Evolutionary conservation across 2,888 invertebrate genomes (phyloP).

Genomic region (Protophormia terraenovae): DNA sequence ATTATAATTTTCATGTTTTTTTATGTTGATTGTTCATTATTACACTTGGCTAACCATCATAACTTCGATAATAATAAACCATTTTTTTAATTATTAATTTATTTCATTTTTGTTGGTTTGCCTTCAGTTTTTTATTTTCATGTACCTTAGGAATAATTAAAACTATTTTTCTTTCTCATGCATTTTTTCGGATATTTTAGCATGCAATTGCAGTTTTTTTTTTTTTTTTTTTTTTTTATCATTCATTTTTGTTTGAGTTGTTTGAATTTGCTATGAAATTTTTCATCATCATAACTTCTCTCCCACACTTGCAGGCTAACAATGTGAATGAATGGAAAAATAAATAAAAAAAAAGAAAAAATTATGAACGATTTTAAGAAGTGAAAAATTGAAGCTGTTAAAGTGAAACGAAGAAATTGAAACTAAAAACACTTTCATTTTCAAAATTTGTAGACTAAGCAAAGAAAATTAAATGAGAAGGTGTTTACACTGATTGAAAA

Average conservation of each 20-base stretch:
- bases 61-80: constrained; percentile 2
- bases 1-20: not conserved
- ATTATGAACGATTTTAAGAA: not conserved
- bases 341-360: no score
- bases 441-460: not conserved
- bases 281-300: constrained; percentile 43
- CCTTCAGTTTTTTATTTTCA: not conserved
- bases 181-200: constrained; percentile 8
- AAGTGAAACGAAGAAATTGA: not conserved
- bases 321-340: not conserved
- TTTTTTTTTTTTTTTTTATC: not conserved
- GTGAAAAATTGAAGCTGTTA: not conserved
- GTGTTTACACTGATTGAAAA: constrained; percentile 1
- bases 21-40: constrained; percentile 15
- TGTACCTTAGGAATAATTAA: constrained; percentile 39
- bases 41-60: constrained; percentile 49
- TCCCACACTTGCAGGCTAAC: constrained; percentile 64
- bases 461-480: no score
- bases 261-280: constrained; percentile 10
- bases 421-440: constrained; percentile 46
- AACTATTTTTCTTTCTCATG: constrained; percentile 48
- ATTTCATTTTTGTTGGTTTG: not conserved
- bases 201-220: constrained; percentile 40
- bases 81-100: not conserved
- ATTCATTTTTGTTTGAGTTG: no score